Evolutionary conservation across 2,113 vertebrate genomes (phyloP), one percentile per base, ranked within the genome.

Genomic region (Equus przewalskii): DNA sequence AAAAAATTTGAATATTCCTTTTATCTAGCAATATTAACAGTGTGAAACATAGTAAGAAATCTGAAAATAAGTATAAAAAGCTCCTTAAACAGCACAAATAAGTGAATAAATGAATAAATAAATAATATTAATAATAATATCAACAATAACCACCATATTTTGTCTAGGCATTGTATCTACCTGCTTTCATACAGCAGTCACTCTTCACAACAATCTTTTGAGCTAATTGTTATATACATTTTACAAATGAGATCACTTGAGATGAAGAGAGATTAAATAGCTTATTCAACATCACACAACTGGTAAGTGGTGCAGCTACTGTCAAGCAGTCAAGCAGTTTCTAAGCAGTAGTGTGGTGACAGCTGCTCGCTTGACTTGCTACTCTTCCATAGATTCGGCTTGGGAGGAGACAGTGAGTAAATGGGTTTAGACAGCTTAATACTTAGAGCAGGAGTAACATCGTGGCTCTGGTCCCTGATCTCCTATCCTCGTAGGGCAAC

Each of bases 21-120:
- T 49, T 75, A 75, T 64, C 26, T 14, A 56, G 58, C 11, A 24
- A n/a, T 89, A 44, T 89, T 41, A 64, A 82, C 36, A 56, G 21
- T 94, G 67, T 89, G 78, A 46, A 54, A 82, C 85, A 82, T 19
- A 82, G 78, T 22, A 89, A 36, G 78, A 30, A 89, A 36, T 58
- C 70, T 90, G 79, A 11, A 89, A 79, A 26, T 44, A 94, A 80
- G 44, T 81, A 69, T 78, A 72, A 62, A 78, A 86, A 51, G 6
- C 22, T 69, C 19, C n/a, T 41, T 79, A 79, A 51, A n/a, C 9
- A 60, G 33, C 22, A 14, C 19, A 44, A 91, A 72, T 85, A 49
- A 69, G 41, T 56, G 24, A 88, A 14, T 88, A 36, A 60, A 75
- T 60, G 54, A 73, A 33, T 58, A 30, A 33, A 30, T 84, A 49